Conservation (phyloP, 2,113 vertebrate species). For the Cardinalis cardinalis region DNA sequence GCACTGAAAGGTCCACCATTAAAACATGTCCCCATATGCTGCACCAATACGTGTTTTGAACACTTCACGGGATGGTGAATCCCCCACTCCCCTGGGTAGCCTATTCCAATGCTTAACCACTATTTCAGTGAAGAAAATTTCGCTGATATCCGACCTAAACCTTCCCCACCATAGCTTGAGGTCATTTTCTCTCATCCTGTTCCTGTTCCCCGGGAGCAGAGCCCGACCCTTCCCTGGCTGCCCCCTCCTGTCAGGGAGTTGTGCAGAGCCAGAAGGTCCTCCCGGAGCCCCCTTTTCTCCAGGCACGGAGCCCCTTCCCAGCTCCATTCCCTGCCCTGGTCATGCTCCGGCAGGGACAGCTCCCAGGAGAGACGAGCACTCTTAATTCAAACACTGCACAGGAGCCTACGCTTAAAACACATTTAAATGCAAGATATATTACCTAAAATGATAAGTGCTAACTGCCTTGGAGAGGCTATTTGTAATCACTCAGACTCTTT, state of each 20-base stretch:
- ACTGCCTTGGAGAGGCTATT: neutral
- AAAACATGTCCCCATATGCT: neutral
- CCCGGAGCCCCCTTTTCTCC: neutral
- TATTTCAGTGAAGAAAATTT: neutral
- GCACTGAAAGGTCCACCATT: neutral
- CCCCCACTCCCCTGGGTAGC: too few relatives aligned
- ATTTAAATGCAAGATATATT: neutral
- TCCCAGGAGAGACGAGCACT: neutral
- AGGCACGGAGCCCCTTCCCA: neutral
- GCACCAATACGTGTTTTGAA: neutral
- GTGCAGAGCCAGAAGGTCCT: neutral
- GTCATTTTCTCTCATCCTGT: neutral
- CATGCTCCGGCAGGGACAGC: neutral
- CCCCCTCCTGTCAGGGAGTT: neutral
- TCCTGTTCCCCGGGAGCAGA: neutral
- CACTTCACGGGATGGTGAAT: neutral
- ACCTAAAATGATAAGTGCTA: neutral
- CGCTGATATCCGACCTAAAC: neutral
- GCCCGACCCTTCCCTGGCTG: fast-evolving
- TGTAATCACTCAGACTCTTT: neutral
- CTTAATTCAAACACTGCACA: neutral
- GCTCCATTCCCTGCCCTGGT: neutral
- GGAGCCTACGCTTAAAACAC: neutral
- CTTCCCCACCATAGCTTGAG: fast-evolving
- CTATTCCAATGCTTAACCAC: neutral